Evolutionary conservation across 2,888 invertebrate genomes (phyloP), one percentile per base, ranked within the genome.

Genomic region (Oscheius sp.): DNA sequence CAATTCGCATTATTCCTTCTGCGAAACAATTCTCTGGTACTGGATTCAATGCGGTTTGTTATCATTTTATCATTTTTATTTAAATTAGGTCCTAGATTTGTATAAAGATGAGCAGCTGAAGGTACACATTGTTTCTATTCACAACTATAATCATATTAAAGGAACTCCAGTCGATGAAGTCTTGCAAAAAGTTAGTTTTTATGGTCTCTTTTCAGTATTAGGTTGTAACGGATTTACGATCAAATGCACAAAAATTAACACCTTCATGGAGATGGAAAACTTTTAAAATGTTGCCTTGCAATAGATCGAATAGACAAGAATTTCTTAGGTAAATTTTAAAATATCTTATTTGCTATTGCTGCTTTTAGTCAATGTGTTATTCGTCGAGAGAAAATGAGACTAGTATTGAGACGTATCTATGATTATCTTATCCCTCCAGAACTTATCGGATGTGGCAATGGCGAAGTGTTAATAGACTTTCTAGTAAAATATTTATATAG

Each of bases 211-310:
- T 15, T 48, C 25, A 5, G 2, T 17, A 42, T 25, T 29, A 61
- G 61, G 23, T 52, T 12, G 23, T 64, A 12, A 25, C 37, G 5
- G 64, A 50, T 4, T 15, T 52, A 17, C 31, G 34, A n/a, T 23
- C 17, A 17, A 34, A 34, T 34, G 64, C 64, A 1, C 20, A 64
- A 31, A 48, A 52, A n/a, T 25, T 65, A 29, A 53, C 20, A 12
- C 27, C 53, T 20, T 20, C 65, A 1, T 65, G 65, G 65, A 15
- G 65, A 53, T 65, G 65, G 65, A 65, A 65, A 15, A 27, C 31
- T 33, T 37, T 65, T 15, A 37, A 37, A 25, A 23, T 34, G 48
- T 27, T 67, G 25, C 55, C 67, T 31, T 33, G 42, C 5, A 45
- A 58, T 45, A n/a, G 45, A 17, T 33, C 20, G 23, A 45, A 67